Percentiles rank a stretch among this genome's conserved stretches.
Conservation (phyloP, 2,888 invertebrate species). For the Latheticus oryzae region DNA sequence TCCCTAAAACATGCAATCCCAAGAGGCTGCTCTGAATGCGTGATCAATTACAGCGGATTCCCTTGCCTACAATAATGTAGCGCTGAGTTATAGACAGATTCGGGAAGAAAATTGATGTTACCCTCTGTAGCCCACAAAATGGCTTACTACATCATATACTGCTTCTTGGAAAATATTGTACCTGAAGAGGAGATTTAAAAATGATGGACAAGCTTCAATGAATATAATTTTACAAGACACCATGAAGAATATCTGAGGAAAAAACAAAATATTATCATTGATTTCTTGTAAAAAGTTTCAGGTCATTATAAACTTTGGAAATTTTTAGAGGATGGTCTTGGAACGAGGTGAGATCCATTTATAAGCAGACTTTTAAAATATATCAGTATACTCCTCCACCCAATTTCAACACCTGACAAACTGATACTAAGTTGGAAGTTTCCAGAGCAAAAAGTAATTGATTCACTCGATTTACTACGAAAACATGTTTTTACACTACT, state of each 20-base stretch:
- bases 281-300: conserved; percentile 24
- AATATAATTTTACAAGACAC: no score
- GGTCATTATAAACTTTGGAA: conserved; percentile 34
- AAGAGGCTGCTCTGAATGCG: conserved; percentile 53
- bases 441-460: conserved; percentile 7
- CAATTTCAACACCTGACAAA: conserved; percentile 27
- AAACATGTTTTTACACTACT: no score
- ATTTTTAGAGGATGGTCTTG: conserved; percentile 27
- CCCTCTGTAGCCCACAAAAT: conserved; percentile 29
- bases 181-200: no score
- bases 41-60: conserved; percentile 57
- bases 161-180: no score
- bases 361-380: conserved; percentile 16
- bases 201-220: conserved; percentile 9
- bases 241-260: no score
- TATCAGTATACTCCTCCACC: conserved; percentile 22
- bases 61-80: conserved; percentile 52
- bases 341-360: conserved; percentile 20
- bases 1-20: conserved; percentile 55
- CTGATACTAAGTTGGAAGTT: conserved; percentile 9
- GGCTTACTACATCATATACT: conserved; percentile 35
- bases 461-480: conserved; percentile 5
- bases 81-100: conserved; percentile 52
- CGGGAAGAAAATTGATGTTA: conserved; percentile 50
- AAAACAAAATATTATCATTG: conserved; percentile 30